A percentile compares a stretch with the other conserved stretches of the same genome.
Evolutionary conservation across 2,888 invertebrate species (phyloP).

Genomic region (Tetheella fluctuosa): DNA sequence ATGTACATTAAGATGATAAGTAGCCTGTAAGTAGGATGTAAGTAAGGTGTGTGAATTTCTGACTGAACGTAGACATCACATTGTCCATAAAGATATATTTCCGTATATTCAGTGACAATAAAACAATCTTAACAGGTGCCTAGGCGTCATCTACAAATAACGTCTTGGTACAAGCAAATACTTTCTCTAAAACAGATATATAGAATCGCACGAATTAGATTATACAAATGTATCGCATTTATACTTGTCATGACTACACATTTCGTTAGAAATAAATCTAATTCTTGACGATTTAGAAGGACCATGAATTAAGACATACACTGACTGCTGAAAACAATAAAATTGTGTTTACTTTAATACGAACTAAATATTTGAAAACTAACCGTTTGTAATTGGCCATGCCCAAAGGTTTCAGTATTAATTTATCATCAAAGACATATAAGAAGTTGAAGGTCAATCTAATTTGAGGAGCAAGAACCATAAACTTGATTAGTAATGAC

Average conservation of each 20-base stretch:
- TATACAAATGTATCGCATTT: neutral
- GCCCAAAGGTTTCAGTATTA: neutral
- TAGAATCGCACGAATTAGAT: neutral
- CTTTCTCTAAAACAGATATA: neutral
- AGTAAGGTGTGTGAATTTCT: too few relatives aligned
- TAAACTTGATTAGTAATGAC: conserved; percentile 42
- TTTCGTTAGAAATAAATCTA: neutral
- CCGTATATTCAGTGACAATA: neutral
- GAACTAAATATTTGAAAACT: too few relatives aligned
- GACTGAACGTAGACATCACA: too few relatives aligned
- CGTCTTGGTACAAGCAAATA: neutral
- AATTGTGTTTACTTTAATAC: neutral
- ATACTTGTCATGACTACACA: neutral
- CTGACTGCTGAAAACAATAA: neutral
- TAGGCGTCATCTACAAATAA: neutral
- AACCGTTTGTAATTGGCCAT: neutral
- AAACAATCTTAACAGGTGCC: neutral
- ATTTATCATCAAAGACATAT: conserved; percentile 19
- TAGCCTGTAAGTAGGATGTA: too few relatives aligned
- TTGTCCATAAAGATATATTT: too few relatives aligned
- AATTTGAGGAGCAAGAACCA: conserved; percentile 33
- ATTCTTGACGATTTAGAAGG: neutral
- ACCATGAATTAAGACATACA: neutral
- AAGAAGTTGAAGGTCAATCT: conserved; percentile 52
- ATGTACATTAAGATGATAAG: neutral